A percentile compares a stretch with the other conserved stretches of the same genome.
Evolutionary conservation across 2,888 invertebrate genomes (phyloP).

Genomic region (Galeopsomyia nigrocyanea): DNA sequence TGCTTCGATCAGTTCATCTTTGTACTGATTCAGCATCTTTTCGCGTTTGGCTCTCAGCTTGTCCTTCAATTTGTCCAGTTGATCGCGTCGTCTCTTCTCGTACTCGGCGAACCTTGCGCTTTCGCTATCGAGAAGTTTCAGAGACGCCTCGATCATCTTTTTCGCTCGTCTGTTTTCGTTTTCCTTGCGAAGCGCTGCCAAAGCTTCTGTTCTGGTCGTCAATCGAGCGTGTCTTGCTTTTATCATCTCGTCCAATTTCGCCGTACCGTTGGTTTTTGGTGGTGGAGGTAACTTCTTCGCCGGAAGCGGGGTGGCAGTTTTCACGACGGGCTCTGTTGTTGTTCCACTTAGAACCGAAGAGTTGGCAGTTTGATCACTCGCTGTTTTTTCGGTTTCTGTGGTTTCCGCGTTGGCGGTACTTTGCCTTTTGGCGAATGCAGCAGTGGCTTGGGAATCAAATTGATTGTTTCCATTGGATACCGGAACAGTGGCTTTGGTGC

Average conservation of each 20-base stretch:
- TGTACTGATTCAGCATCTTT: constrained; percentile 50
- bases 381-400: background rate
- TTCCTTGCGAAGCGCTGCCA: constrained; percentile 48
- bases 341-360: background rate
- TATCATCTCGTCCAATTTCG: constrained; percentile 19
- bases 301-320: background rate
- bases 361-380: background rate
- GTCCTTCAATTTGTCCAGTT: constrained; percentile 50
- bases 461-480: too few relatives aligned
- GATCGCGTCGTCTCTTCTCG: constrained; percentile 49
- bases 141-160: constrained; percentile 40
- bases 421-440: too few relatives aligned
- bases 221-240: constrained; percentile 42
- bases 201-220: constrained; percentile 46
- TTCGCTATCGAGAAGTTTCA: constrained; percentile 37
- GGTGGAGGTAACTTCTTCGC: background rate
- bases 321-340: background rate
- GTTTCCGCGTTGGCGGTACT: too few relatives aligned
- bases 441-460: too few relatives aligned
- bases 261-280: constrained; percentile 3
- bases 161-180: constrained; percentile 46
- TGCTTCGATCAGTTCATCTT: constrained; percentile 50
- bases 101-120: constrained; percentile 42
- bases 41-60: constrained; percentile 51
- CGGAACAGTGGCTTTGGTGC: too few relatives aligned